Conservation (phyloP, 1,140 invertebrate genomes). For the Drosophila equinoxialis region DNA sequence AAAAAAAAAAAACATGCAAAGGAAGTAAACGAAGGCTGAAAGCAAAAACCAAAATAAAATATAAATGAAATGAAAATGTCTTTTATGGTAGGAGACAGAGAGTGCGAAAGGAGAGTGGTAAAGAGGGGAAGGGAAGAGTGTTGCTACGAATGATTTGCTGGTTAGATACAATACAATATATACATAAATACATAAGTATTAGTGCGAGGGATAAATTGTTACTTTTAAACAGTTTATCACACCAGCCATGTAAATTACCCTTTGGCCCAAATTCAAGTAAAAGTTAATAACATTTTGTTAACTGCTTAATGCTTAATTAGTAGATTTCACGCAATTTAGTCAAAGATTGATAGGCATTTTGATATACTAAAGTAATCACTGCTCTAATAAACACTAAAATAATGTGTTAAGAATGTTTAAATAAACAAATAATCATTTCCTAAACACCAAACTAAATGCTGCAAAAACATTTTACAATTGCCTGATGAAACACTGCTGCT, state of each 20-base stretch:
- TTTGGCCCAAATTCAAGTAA: background rate
- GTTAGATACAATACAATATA: conserved; percentile 12
- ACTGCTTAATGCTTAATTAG: background rate
- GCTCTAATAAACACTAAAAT: too few species aligned
- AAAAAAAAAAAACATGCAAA: too few species aligned
- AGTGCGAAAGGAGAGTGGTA: too few species aligned
- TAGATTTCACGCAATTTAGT: background rate
- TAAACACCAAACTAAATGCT: too few species aligned
- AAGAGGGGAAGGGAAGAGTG: background rate
- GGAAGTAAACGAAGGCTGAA: conserved; percentile 23
- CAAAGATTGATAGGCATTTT: background rate
- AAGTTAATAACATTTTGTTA: background rate
- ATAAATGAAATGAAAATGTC: conserved; percentile 63
- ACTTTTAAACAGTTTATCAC: too few species aligned
- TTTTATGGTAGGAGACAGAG: conserved; percentile 15
- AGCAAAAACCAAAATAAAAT: conserved; percentile 48
- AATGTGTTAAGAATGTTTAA: too few species aligned
- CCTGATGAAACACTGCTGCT: too few species aligned
- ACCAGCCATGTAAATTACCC: too few species aligned
- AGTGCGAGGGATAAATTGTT: conserved; percentile 19
- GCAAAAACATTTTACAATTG: too few species aligned
- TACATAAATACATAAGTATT: conserved; percentile 29
- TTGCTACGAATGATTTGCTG: conserved; percentile 1
- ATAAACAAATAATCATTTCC: too few species aligned
- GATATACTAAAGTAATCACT: too few species aligned